phyloP scores from a whole-genome alignment of 2,113 vertebrate genomes.

The Alces alces region DNA sequence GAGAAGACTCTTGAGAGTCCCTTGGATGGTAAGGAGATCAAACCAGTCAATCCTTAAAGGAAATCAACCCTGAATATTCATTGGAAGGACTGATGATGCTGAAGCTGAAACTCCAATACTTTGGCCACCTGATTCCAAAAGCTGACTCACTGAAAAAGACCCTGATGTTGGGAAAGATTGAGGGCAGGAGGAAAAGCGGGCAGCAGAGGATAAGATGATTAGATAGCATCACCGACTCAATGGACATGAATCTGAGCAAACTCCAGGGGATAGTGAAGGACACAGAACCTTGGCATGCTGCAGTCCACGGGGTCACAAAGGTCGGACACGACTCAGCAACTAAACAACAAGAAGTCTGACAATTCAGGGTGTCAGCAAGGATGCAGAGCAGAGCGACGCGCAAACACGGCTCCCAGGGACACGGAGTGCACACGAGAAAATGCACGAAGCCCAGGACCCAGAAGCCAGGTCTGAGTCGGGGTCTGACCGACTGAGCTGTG shows the following conservation, averaged over 20 bases:
- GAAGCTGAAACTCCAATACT: not conserved
- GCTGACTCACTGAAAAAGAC: not conserved
- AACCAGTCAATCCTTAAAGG: not conserved
- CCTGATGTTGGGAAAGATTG: not conserved
- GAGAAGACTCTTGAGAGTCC: not conserved
- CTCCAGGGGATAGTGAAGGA: not conserved
- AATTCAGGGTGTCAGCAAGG: not conserved
- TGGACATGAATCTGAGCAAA: not conserved
- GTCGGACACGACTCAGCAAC: not conserved
- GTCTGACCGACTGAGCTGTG: rapidly evolving
- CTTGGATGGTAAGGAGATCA: not conserved
- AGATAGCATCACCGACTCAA: not conserved
- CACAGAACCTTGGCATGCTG: not conserved
- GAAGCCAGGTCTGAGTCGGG: not conserved
- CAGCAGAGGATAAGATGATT: not conserved
- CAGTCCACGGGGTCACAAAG: not conserved
- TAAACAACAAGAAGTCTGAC: not conserved
- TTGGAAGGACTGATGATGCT: not conserved
- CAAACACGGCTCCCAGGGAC: not conserved
- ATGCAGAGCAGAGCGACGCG: not conserved
- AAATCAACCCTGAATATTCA: not conserved
- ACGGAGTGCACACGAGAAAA: not conserved
- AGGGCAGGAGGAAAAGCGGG: not conserved
- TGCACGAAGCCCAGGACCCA: not conserved
- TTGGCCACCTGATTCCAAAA: not conserved